phyloP scores from a whole-genome alignment of 2,888 invertebrate genomes.

The Arenicola marina region DNA sequence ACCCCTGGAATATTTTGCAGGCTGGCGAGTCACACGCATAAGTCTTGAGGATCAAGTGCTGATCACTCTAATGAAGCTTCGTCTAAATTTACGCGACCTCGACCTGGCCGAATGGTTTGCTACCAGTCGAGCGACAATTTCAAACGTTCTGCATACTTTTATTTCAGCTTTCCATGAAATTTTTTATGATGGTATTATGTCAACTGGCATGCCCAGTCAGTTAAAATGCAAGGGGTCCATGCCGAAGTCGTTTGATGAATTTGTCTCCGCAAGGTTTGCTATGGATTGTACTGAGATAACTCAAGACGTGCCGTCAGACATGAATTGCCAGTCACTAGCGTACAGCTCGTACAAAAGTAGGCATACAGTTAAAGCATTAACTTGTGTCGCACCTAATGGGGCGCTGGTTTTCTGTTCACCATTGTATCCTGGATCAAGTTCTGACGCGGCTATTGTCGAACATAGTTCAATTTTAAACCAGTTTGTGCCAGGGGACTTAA shows the following conservation, averaged over 20 bases:
- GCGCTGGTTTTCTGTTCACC: background rate
- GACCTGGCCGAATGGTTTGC: conserved; percentile 8
- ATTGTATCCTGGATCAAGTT: background rate
- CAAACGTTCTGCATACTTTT: conserved; percentile 6
- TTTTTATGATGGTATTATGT: background rate
- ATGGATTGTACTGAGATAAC: background rate
- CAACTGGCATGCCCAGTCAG: background rate
- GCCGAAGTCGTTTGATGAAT: background rate
- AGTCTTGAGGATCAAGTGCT: conserved; percentile 5
- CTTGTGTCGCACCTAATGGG: background rate
- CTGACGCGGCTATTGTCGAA: conserved; percentile 8
- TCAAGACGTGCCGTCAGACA: background rate
- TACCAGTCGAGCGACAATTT: background rate
- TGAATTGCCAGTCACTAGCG: background rate
- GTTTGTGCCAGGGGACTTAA: conserved; percentile 5
- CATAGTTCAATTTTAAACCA: background rate
- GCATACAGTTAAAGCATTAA: background rate
- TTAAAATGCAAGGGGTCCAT: background rate
- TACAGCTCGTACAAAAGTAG: background rate
- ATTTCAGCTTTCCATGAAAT: background rate
- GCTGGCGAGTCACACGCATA: background rate
- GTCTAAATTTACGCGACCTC: background rate
- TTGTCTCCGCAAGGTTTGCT: background rate
- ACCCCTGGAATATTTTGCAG: background rate
- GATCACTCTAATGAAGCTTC: conserved; percentile 7